Evolutionary conservation across 2,113 vertebrate genomes (phyloP), one percentile per base, ranked within the genome.

Genomic region (Prietella phreatophila): DNA sequence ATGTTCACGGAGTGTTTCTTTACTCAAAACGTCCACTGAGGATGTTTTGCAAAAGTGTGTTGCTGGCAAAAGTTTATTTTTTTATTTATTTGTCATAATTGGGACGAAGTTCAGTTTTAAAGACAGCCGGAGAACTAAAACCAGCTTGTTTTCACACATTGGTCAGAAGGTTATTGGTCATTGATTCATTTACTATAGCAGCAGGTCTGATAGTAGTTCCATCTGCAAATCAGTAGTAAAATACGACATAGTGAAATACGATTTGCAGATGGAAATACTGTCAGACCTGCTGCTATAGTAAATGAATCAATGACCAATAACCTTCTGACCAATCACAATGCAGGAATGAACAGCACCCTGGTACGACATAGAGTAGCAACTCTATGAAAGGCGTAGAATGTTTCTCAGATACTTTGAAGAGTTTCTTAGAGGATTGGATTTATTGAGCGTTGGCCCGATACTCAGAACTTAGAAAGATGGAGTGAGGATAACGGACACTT

Each of bases 391-490:
- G 15, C 36, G 15, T 25, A 4, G 71, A 78, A n/a, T 30, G 13
- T 61, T 61, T 10, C 56, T 8, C 22, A 15, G 56, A 61, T 27
- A 14, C 56, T 82, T n/a, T 0, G 14, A 14, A 5, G 22, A 58
- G n/a, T 58, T 25, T 58, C 55, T 81, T 42, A 82, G 13, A 61
- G 80, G 56, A 82, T 61, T 82, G 80, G 80, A 61, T 61, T 36
- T 42, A 82, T 82, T 0, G 30, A 60, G 80, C 2, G 56, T 82
- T 82, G 56, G 80, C 56, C 1, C 3, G 33, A 42, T 60, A 14
- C 3, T 82, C 55, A 25, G 30, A 27, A 27, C 33, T 15, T 82
- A 61, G 36, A 61, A 63, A 33, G 36, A 55, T 33, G 67, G 20
- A 20, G 42, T 53, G n/a, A 65, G 33, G 22, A 79, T 75, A 79